phyloP scores from a whole-genome alignment of 2,797 vertebrate species.

The Euthynnus affinis region DNA sequence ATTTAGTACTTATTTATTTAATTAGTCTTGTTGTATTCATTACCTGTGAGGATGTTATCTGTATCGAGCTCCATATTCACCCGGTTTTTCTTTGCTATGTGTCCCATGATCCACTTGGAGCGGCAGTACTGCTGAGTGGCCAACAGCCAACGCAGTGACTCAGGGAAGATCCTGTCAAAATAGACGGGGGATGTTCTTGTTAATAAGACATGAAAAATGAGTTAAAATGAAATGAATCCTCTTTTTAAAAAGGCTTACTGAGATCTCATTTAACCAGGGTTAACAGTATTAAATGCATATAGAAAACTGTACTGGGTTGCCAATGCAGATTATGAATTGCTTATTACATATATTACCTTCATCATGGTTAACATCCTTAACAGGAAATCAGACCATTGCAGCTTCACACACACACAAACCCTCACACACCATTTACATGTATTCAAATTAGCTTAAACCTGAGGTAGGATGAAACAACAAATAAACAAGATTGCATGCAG shows the following conservation, averaged over 20 bases:
- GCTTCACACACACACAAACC: slow-evolving; percentile 7
- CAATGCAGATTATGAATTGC: background rate
- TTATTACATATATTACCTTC: no score
- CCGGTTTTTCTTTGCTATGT: slow-evolving; percentile 90
- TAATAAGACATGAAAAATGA: slow-evolving; percentile 47
- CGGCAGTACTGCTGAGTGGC: slow-evolving; percentile 94
- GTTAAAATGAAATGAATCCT: slow-evolving; percentile 1
- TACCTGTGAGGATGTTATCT: slow-evolving; percentile 92
- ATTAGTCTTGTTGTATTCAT: slow-evolving; percentile 16
- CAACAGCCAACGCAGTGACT: slow-evolving; percentile 97
- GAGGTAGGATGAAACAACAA: background rate
- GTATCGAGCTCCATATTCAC: slow-evolving; percentile 87
- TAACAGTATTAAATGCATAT: slow-evolving; percentile 1
- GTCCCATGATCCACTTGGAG: slow-evolving; percentile 92
- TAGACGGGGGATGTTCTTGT: slow-evolving; percentile 49
- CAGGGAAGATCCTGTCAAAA: slow-evolving; percentile 93
- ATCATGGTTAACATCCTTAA: background rate
- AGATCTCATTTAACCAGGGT: slow-evolving; percentile 8
- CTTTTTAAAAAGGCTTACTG: slow-evolving; percentile 12
- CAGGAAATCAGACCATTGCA: background rate
- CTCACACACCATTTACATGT: background rate
- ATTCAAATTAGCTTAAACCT: background rate
- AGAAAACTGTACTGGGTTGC: background rate
- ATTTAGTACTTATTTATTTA: background rate
- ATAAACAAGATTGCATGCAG: background rate